phyloP scores from a whole-genome alignment of 2,797 vertebrate species.

The Sebastes diploproa region DNA sequence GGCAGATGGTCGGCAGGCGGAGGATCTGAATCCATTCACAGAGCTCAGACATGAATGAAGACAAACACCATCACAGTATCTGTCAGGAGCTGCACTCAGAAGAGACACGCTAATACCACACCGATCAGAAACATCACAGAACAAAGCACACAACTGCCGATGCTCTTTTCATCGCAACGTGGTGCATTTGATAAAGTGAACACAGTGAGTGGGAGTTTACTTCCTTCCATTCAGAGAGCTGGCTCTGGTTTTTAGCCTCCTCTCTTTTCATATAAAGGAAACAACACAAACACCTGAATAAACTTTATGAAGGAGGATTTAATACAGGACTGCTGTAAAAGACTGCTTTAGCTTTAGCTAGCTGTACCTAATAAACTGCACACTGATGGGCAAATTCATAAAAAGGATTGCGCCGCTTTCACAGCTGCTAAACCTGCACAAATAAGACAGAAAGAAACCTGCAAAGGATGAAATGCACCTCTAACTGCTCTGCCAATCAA shows the following conservation, averaged over 20 bases:
- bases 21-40: conserved; percentile 39
- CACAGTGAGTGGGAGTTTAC: neutral
- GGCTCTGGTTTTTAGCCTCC: neutral
- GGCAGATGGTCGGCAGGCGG: conserved; percentile 53
- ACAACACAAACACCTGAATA: no score
- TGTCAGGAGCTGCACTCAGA: no score
- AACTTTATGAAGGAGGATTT: neutral
- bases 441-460: no score
- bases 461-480: no score
- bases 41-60: conserved; percentile 43
- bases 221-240: neutral
- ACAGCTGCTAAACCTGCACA: no score
- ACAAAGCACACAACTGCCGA: neutral
- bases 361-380: neutral
- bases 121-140: neutral
- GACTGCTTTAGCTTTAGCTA: neutral
- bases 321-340: neutral
- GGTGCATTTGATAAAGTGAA: neutral
- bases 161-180: neutral
- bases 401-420: no score
- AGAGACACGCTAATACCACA: no score
- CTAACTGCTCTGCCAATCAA: no score
- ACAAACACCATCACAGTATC: no score
- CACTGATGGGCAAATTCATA: neutral
- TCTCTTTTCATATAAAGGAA: no score